phyloP scores from a whole-genome alignment of 2,113 vertebrate genomes.

The Aramus guarauna region DNA sequence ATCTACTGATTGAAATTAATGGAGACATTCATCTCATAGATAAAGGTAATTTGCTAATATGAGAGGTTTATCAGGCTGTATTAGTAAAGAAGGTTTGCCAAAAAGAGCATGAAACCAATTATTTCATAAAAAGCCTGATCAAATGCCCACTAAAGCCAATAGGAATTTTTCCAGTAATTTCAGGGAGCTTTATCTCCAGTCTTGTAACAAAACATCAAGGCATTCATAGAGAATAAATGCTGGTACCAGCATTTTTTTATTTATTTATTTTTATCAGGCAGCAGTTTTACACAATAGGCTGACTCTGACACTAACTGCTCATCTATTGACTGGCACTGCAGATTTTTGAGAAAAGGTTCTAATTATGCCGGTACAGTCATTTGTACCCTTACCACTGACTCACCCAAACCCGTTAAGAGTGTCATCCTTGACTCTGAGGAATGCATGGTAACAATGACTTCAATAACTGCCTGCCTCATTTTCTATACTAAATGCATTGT shows the following conservation, averaged over 20 bases:
- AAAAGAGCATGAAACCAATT: neutral
- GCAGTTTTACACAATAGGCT: neutral
- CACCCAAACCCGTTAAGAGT: accelerated
- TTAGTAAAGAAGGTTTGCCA: neutral
- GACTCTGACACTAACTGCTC: neutral
- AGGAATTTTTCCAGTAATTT: neutral
- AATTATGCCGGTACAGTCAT: neutral
- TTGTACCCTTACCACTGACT: neutral
- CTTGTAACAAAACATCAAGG: neutral
- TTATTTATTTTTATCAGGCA: neutral
- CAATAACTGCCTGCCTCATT: neutral
- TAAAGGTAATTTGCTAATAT: neutral
- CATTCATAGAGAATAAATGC: neutral
- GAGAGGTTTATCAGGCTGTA: neutral
- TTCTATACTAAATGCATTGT: neutral
- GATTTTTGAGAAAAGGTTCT: neutral
- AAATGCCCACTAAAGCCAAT: neutral
- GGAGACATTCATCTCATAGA: neutral
- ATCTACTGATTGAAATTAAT: neutral
- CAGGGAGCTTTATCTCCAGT: neutral
- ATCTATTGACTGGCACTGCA: neutral
- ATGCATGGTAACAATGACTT: accelerated
- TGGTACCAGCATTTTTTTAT: neutral
- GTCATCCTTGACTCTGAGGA: neutral
- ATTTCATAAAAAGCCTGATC: neutral